Evolutionary conservation across 2,113 vertebrate species (phyloP).

Genomic region (Varanus salvator): DNA sequence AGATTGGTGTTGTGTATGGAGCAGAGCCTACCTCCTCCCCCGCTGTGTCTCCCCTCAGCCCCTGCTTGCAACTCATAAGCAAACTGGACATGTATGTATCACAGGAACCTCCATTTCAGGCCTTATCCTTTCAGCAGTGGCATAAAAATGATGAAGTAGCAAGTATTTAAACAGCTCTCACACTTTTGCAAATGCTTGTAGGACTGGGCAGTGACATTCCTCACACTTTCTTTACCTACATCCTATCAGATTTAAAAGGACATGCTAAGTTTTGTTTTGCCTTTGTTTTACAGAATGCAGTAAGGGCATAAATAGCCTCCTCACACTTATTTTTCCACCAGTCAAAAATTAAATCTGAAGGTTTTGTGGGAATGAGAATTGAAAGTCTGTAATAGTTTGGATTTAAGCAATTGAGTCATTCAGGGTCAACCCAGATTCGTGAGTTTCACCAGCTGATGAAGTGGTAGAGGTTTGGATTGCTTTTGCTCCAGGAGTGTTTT

Average conservation of each 20-base stretch:
- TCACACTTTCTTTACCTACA: slow-evolving; percentile 56
- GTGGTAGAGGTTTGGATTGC: slow-evolving; percentile 42
- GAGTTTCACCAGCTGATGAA: slow-evolving; percentile 37
- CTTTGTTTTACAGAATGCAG: slow-evolving; percentile 19
- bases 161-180: slow-evolving; percentile 43
- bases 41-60: no score
- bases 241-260: slow-evolving; percentile 61
- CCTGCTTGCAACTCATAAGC: slow-evolving; percentile 60
- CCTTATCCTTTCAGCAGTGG: slow-evolving; percentile 69
- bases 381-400: not conserved
- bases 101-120: slow-evolving; percentile 59
- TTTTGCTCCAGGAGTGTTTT: not conserved
- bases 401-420: not conserved
- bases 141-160: slow-evolving; percentile 63
- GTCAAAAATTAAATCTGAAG: slow-evolving; percentile 42
- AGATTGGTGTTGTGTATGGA: slow-evolving; percentile 57
- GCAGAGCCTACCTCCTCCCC: slow-evolving; percentile 64
- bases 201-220: slow-evolving; percentile 41
- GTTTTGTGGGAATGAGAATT: slow-evolving; percentile 26
- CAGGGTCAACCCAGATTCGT: slow-evolving; percentile 16
- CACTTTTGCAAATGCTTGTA: slow-evolving; percentile 60
- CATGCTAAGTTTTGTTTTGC: not conserved
- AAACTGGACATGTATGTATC: slow-evolving; percentile 66
- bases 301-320: slow-evolving; percentile 48
- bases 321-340: slow-evolving; percentile 53